Percentiles rank a stretch among this genome's conserved stretches.
These are phyloP conservation scores for Polydrusus tereticollis DNA, from an alignment of 2,888 invertebrate genomes.

Conservation along the genomic window DNA sequence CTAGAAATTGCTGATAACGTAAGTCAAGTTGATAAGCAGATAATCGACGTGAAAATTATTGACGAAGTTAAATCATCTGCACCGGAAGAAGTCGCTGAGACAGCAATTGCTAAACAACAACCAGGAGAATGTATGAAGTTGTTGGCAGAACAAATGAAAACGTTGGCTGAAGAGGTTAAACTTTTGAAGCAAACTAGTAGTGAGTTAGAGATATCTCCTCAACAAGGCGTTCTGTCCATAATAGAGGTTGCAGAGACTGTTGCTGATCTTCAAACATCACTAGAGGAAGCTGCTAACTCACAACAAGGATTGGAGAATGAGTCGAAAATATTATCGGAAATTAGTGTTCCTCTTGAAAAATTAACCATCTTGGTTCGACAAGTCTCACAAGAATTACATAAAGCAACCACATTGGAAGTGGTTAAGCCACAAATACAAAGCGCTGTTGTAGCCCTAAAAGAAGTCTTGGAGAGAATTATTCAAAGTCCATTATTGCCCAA, in stretches of 20 bases:
- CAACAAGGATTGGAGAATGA: not conserved
- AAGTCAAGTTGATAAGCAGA: too few species aligned
- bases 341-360: conserved; percentile 42
- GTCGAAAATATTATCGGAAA: not conserved
- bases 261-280: not conserved
- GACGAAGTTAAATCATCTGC: too few species aligned
- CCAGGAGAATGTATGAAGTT: not conserved
- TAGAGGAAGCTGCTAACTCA: not conserved
- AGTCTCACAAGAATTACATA: conserved; percentile 6
- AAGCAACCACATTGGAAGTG: conserved; percentile 12
- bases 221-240: conserved; percentile 52
- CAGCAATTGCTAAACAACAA: not conserved
- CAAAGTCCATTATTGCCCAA: not conserved
- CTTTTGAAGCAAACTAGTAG: conserved; percentile 36
- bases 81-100: not conserved
- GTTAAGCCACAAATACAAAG: not conserved
- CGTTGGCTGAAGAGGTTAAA: conserved; percentile 41
- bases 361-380: conserved; percentile 36
- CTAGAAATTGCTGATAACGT: too few species aligned
- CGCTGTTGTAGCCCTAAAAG: not conserved
- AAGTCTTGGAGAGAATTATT: not conserved
- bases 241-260: not conserved
- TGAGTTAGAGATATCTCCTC: conserved; percentile 38
- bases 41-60: too few species aligned
- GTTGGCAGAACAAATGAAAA: conserved; percentile 4